Evolutionary conservation across 2,113 vertebrate genomes (phyloP).

Genomic region (Pterocles orientalis): DNA sequence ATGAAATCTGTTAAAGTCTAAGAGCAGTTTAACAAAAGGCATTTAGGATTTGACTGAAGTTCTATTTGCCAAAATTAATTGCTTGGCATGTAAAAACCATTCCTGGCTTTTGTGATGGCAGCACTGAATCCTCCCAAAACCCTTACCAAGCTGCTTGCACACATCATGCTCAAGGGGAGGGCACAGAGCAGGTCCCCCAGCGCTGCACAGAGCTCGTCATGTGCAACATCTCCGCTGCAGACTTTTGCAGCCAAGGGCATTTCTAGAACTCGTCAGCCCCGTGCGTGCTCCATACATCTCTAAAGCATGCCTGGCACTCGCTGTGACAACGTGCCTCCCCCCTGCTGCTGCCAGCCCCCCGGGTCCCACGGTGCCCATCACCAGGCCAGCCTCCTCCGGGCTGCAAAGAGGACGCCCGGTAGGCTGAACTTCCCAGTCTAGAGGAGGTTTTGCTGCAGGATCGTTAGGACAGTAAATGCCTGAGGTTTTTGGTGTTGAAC

Average conservation of each 20-base stretch:
- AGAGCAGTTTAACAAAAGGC: neutral
- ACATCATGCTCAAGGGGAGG: neutral
- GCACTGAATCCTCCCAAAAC: neutral
- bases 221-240: neutral
- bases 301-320: neutral
- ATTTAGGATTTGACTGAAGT: neutral
- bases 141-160: fast-evolving
- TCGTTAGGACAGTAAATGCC: neutral
- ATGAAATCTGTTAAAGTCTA: neutral
- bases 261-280: neutral
- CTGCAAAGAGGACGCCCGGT: neutral
- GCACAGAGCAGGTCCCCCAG: neutral
- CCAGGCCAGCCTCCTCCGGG: neutral
- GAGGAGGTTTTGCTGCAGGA: neutral
- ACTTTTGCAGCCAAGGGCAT: neutral
- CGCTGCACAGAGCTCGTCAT: neutral
- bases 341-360: neutral
- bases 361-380: neutral
- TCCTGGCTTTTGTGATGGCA: neutral
- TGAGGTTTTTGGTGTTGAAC: neutral
- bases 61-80: neutral
- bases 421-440: neutral
- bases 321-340: neutral
- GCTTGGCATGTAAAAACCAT: neutral
- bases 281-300: neutral